phyloP scores from a whole-genome alignment of 2,888 invertebrate species.

The Aelia acuminata region DNA sequence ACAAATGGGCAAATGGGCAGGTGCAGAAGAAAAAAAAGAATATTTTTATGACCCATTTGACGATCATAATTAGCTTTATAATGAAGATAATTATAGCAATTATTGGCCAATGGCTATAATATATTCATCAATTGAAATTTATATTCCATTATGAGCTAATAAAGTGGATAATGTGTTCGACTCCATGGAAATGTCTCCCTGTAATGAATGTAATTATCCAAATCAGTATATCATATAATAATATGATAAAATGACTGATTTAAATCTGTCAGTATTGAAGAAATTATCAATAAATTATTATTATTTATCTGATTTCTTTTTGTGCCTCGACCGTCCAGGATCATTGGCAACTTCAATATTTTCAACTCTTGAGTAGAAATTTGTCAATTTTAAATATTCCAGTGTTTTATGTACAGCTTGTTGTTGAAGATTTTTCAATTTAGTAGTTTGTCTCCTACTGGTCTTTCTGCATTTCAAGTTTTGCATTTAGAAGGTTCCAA shows the following conservation, averaged over 20 bases:
- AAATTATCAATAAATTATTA: no score
- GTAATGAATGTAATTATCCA: neutral
- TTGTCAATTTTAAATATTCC: no score
- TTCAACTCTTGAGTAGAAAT: no score
- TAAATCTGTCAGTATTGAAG: neutral
- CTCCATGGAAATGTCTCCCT: neutral
- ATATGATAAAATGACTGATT: neutral
- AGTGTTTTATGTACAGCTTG: no score
- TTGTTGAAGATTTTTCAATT: no score
- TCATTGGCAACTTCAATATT: no score
- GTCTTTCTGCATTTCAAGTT: no score
- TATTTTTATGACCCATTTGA: neutral
- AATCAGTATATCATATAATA: neutral
- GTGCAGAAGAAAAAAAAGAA: neutral
- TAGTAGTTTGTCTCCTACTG: no score
- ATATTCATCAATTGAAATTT: conserved; percentile 26
- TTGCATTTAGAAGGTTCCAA: no score
- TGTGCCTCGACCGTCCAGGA: no score
- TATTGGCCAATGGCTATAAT: neutral
- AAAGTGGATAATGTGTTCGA: neutral
- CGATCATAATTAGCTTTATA: neutral
- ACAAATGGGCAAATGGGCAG: neutral
- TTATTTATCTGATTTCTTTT: no score
- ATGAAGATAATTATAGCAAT: neutral
- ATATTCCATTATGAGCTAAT: neutral